Evolutionary conservation across 1,140 invertebrate genomes (phyloP).

Genomic region (Campoletis sonorensis): DNA sequence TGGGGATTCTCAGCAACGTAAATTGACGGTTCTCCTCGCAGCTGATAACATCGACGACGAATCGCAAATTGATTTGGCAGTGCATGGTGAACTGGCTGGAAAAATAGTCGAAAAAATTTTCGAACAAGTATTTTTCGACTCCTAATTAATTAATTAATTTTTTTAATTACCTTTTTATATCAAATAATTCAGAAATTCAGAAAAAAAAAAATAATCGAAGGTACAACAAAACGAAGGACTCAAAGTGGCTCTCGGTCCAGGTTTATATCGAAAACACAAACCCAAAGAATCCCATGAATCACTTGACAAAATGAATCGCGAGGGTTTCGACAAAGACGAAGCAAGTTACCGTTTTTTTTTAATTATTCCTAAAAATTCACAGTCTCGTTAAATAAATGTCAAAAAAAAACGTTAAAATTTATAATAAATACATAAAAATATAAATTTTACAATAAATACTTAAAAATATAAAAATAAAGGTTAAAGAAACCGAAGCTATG

Average conservation of each 20-base stretch:
- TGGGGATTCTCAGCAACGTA: constrained; percentile 28
- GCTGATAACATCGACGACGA: constrained; percentile 59
- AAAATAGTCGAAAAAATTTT: constrained; percentile 67
- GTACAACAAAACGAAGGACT: constrained; percentile 57
- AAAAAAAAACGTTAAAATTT: background rate
- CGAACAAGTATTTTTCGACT: constrained; percentile 52
- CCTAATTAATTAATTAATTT: no score
- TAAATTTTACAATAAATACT: background rate
- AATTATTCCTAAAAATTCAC: no score
- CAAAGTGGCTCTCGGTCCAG: constrained; percentile 56
- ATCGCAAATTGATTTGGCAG: constrained; percentile 61
- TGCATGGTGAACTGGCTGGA: constrained; percentile 60
- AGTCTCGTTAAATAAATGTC: background rate
- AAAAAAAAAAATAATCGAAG: no score
- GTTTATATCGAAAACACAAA: constrained; percentile 56
- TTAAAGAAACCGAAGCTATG: constrained; percentile 58
- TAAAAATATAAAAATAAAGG: constrained; percentile 40
- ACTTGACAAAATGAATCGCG: constrained; percentile 53
- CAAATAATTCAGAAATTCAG: no score
- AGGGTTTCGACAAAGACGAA: constrained; percentile 45
- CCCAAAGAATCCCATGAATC: constrained; percentile 40
- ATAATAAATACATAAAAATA: no score
- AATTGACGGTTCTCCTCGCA: constrained; percentile 51
- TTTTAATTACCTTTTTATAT: no score
- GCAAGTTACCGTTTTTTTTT: constrained; percentile 33